Evolutionary conservation across 2,888 invertebrate genomes (phyloP).

Genomic region (Calameuta idolon): DNA sequence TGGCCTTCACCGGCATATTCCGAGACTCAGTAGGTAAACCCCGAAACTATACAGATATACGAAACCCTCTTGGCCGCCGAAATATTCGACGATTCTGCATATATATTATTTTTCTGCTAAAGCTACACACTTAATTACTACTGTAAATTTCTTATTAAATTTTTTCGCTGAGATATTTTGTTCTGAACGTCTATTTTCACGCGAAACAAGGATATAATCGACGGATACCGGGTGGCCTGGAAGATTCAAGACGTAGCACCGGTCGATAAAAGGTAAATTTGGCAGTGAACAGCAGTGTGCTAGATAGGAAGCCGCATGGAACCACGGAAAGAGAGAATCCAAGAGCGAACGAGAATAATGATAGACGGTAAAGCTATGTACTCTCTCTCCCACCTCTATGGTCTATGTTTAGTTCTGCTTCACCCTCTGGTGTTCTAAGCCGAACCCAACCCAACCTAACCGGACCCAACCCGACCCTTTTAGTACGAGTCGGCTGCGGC

Average conservation of each 20-base stretch:
- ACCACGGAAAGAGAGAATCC: not conserved
- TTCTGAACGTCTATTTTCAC: not conserved
- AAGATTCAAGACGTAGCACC: not conserved
- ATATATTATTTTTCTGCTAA: not conserved
- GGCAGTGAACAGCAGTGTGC: not conserved
- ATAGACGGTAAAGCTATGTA: not conserved
- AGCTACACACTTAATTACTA: not conserved
- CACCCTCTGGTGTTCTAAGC: not conserved
- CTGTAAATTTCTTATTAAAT: not conserved
- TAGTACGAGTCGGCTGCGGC: not conserved
- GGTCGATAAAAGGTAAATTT: not conserved
- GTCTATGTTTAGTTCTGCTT: not conserved
- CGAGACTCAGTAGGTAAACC: not conserved
- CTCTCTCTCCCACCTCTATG: not conserved
- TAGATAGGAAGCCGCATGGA: not conserved
- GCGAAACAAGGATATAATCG: not conserved
- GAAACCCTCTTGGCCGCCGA: not conserved
- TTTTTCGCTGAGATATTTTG: not conserved
- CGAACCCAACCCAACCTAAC: not conserved
- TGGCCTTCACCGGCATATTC: slow-evolving; percentile 29
- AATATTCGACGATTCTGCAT: not conserved
- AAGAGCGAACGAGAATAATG: slow-evolving; percentile 2
- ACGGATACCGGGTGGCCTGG: not conserved
- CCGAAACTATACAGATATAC: not conserved
- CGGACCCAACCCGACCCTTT: not conserved